phyloP scores from a whole-genome alignment of 2,113 vertebrate genomes.

The Indri indri region DNA sequence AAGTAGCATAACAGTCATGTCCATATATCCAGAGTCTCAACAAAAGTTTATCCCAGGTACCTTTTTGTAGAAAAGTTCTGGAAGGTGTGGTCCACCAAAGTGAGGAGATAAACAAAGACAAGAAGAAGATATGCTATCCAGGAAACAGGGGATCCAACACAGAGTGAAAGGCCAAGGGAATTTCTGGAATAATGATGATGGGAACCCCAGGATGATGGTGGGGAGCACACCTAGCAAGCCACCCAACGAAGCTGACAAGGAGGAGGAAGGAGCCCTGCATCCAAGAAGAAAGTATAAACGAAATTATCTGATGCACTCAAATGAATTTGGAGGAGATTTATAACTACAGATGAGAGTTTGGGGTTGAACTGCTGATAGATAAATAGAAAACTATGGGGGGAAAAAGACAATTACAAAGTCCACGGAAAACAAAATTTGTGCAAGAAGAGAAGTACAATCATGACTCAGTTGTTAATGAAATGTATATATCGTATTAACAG shows the following conservation, averaged over 20 bases:
- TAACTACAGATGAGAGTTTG: neutral
- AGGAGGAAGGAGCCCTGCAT: neutral
- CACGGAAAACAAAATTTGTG: neutral
- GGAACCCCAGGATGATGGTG: neutral
- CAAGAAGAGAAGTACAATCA: neutral
- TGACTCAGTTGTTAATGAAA: neutral
- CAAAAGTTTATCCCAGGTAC: neutral
- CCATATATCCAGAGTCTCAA: neutral
- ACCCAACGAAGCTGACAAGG: rapidly evolving
- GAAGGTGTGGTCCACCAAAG: neutral
- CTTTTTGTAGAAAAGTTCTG: neutral
- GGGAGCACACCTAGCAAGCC: neutral
- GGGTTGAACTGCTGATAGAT: neutral
- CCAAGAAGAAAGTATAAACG: neutral
- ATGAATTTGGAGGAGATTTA: neutral
- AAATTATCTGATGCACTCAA: neutral
- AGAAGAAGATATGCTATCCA: neutral
- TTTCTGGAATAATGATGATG: neutral
- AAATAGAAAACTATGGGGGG: neutral
- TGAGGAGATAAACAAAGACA: neutral
- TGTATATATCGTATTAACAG: neutral
- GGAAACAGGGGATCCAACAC: neutral
- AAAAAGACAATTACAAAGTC: neutral
- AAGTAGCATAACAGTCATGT: neutral
- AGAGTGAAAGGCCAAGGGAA: neutral